Conservation (phyloP, 2,113 vertebrate genomes). For the Aegotheles bennettii region DNA sequence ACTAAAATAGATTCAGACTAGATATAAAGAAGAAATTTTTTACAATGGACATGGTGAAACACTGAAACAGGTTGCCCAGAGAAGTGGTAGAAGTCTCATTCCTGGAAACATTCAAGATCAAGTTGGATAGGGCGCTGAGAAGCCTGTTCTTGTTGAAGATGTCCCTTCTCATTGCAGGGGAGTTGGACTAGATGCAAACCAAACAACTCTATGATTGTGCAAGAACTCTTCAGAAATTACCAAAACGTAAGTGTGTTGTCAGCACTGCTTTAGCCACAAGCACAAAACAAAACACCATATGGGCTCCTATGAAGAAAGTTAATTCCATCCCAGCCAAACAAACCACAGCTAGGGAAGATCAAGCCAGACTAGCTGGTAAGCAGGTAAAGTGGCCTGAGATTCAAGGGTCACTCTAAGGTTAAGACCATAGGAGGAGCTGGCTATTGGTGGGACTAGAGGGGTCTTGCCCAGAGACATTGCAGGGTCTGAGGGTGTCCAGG, state of each 20-base stretch:
- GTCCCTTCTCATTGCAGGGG: too few species aligned
- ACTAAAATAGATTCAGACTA: background rate
- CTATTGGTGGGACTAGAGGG: background rate
- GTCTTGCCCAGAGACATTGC: background rate
- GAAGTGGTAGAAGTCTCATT: too few species aligned
- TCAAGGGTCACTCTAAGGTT: background rate
- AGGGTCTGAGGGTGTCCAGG: background rate
- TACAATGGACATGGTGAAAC: background rate
- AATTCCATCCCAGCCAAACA: background rate
- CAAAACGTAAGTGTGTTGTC: background rate
- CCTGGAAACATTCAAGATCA: background rate
- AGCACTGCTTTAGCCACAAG: background rate
- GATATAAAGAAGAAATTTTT: background rate
- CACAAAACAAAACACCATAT: background rate
- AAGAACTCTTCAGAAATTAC: background rate
- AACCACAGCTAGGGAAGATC: background rate
- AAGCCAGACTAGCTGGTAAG: background rate
- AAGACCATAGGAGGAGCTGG: background rate
- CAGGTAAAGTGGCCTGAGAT: background rate
- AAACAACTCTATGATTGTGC: background rate
- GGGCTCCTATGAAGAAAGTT: background rate
- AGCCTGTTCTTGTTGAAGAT: background rate
- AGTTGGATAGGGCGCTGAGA: background rate
- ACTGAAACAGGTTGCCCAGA: background rate
- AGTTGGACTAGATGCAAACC: background rate